A percentile compares a stretch with the other conserved stretches of the same genome.
Conservation (phyloP, 2,113 vertebrate genomes). For the Telmatochromis bifrenatus region DNA sequence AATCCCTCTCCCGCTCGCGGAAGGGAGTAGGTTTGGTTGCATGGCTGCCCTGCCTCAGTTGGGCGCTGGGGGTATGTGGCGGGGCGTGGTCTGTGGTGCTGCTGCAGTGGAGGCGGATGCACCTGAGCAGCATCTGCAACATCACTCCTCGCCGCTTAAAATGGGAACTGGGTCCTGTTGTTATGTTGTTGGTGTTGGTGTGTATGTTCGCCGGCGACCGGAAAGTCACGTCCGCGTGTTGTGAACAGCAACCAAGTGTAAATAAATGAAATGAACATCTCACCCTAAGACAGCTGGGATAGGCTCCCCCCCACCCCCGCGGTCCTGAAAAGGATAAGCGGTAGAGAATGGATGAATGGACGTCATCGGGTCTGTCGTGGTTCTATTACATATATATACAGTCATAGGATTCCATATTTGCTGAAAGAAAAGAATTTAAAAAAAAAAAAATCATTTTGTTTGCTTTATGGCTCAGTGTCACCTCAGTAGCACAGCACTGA, state of each 20-base stretch:
- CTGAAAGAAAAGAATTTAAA: not conserved
- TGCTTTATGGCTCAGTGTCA: not conserved
- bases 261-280: not conserved
- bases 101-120: not conserved
- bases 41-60: not conserved
- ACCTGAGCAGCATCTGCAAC: not conserved
- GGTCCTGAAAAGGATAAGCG: not conserved
- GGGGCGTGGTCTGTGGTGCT: not conserved
- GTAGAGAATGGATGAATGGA: not conserved
- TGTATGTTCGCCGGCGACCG: not conserved
- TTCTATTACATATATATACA: not conserved
- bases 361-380: not conserved
- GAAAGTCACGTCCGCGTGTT: not conserved
- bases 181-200: not conserved
- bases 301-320: not conserved
- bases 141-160: not conserved
- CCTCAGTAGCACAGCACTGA: not conserved
- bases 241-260: not conserved
- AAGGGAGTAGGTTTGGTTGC: rapidly evolving
- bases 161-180: not conserved
- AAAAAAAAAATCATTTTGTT: rapidly evolving
- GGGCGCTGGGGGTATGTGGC: not conserved
- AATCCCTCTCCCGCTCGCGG: not conserved
- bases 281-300: not conserved
- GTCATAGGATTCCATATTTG: not conserved